These are phyloP conservation scores for Sussaba pulchella DNA, from an alignment of 2,888 invertebrate species.

Conservation along the genomic window DNA sequence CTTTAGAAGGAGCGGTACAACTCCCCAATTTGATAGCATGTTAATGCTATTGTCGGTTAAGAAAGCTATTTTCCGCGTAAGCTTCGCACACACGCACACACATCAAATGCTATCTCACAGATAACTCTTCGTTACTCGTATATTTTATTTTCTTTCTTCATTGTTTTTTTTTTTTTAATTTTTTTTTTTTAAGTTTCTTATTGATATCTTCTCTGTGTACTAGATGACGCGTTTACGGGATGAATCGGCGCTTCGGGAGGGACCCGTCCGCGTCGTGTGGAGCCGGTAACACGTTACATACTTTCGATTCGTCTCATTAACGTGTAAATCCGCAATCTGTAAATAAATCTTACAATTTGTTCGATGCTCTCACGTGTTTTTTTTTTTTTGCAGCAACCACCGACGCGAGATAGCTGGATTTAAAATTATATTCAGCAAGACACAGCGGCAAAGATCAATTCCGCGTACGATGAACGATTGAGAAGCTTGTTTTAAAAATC, in stretches of 20 bases:
- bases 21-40: constrained; percentile 52
- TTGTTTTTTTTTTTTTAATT: no score
- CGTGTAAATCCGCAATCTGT: constrained; percentile 42
- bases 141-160: no score
- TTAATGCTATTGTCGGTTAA: constrained; percentile 61
- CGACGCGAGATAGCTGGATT: constrained; percentile 4
- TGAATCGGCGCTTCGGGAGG: constrained; percentile 56
- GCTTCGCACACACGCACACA: constrained; percentile 53
- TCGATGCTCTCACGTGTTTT: constrained; percentile 22
- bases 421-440: not conserved
- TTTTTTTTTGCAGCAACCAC: constrained; percentile 4
- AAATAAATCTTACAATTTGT: constrained; percentile 59
- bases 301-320: constrained; percentile 48
- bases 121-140: constrained; percentile 30
- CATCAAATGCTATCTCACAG: constrained; percentile 36
- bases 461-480: not conserved
- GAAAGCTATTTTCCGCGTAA: constrained; percentile 60
- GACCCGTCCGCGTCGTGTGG: constrained; percentile 50
- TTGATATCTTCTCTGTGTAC: constrained; percentile 56
- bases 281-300: constrained; percentile 49
- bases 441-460: constrained; percentile 11
- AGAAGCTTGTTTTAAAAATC: constrained; percentile 32
- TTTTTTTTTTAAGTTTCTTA: constrained; percentile 12
- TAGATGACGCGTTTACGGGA: constrained; percentile 51
- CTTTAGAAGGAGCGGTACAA: constrained; percentile 64